Evolutionary conservation across 1,140 invertebrate species (phyloP).

Genomic region (Druon quercuslanigerum): DNA sequence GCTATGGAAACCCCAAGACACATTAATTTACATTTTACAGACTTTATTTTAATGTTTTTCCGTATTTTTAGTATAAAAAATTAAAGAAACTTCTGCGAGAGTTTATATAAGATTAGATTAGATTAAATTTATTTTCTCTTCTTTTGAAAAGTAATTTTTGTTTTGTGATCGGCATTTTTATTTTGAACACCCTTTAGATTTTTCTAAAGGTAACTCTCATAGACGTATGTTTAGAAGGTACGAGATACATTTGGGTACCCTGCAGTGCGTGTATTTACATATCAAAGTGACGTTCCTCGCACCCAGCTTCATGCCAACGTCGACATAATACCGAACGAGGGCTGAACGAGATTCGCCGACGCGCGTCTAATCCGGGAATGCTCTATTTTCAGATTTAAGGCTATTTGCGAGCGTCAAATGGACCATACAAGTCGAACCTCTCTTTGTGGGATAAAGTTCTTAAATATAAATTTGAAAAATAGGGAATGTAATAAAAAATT

Average conservation of each 20-base stretch:
- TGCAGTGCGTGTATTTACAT: slow-evolving; percentile 65
- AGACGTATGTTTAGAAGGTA: slow-evolving; percentile 19
- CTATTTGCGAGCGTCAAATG: slow-evolving; percentile 43
- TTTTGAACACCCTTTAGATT: neutral
- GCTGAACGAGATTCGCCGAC: slow-evolving; percentile 35
- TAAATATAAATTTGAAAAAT: neutral
- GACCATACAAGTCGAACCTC: slow-evolving; percentile 32
- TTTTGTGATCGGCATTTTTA: neutral
- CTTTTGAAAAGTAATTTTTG: no score
- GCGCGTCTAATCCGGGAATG: slow-evolving; percentile 42
- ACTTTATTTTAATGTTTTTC: no score
- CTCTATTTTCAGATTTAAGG: slow-evolving; percentile 46
- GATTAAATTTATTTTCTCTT: no score
- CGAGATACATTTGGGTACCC: slow-evolving; percentile 43
- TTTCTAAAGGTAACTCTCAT: slow-evolving; percentile 14
- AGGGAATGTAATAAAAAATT: neutral
- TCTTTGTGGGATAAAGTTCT: neutral
- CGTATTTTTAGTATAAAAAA: no score
- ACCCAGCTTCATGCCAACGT: slow-evolving; percentile 33
- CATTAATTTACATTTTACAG: no score
- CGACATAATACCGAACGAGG: slow-evolving; percentile 34
- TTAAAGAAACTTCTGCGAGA: no score
- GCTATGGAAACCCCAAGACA: no score
- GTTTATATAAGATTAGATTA: no score
- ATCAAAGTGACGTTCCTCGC: slow-evolving; percentile 68